These are phyloP conservation scores for Aradophagus sp. DNA, from an alignment of 1,140 invertebrate species.

Conservation along the genomic window DNA sequence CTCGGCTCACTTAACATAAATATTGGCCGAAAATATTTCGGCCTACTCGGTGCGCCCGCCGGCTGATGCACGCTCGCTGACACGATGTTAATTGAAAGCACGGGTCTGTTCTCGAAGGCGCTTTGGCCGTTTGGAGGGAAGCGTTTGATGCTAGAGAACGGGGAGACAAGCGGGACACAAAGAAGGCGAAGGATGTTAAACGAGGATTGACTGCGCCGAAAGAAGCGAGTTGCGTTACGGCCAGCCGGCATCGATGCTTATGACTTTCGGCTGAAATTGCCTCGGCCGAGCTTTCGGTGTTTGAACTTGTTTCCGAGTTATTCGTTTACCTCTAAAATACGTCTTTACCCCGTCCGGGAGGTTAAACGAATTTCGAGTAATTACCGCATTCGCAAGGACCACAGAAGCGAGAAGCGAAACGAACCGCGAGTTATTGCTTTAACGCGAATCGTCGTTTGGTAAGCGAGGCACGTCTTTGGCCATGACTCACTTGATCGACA, in stretches of 20 bases:
- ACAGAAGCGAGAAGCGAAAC: no score
- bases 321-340: no score
- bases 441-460: no score
- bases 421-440: no score
- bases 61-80: constrained; percentile 66
- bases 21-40: constrained; percentile 69
- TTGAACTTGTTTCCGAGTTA: neutral
- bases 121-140: constrained; percentile 14
- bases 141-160: constrained; percentile 15
- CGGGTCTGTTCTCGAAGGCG: constrained; percentile 30
- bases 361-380: neutral
- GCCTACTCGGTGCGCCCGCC: constrained; percentile 61
- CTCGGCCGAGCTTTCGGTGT: neutral
- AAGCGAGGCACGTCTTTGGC: no score
- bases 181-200: constrained; percentile 40
- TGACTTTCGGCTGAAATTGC: constrained; percentile 3
- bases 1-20: constrained; percentile 65
- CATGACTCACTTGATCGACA: no score
- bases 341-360: neutral
- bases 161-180: constrained; percentile 32
- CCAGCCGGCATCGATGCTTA: constrained; percentile 3
- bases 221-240: constrained; percentile 24
- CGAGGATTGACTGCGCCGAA: constrained; percentile 33
- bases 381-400: no score
- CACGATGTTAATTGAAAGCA: constrained; percentile 70